Evolutionary conservation across 1,140 invertebrate species (phyloP).

Genomic region (Psix sp.): DNA sequence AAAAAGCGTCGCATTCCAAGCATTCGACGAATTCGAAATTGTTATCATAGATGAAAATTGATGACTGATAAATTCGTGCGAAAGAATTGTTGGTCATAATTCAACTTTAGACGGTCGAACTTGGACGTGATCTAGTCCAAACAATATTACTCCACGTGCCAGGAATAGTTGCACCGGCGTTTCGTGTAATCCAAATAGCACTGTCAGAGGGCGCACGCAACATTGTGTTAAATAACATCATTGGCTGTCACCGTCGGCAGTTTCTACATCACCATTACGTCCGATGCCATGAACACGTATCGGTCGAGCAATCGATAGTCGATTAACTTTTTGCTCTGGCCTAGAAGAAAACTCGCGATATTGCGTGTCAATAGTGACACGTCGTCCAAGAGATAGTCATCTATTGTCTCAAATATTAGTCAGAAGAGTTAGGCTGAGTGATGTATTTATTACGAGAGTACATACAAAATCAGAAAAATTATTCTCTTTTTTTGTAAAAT

Average conservation of each 20-base stretch:
- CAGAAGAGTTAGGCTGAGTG: too few relatives aligned
- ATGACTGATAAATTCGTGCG: conserved; percentile 26
- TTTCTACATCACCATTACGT: conserved; percentile 25
- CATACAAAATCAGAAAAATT: too few relatives aligned
- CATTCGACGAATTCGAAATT: conserved; percentile 8
- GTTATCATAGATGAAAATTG: conserved; percentile 26
- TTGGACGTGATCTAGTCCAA: conserved; percentile 60
- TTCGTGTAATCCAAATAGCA: conserved; percentile 61
- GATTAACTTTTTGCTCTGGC: conserved; percentile 32
- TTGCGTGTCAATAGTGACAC: not conserved
- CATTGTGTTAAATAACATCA: conserved; percentile 25
- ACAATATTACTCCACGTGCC: conserved; percentile 63
- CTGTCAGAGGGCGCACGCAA: conserved; percentile 38
- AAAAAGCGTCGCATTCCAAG: too few relatives aligned
- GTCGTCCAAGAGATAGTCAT: conserved; percentile 10
- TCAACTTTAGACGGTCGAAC: conserved; percentile 10
- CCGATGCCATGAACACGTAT: not conserved
- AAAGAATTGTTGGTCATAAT: conserved; percentile 40
- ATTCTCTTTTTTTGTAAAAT: too few relatives aligned
- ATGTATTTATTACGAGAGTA: too few relatives aligned
- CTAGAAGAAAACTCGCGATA: conserved; percentile 3
- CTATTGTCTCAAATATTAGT: conserved; percentile 2
- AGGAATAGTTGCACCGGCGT: conserved; percentile 59
- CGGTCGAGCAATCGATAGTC: conserved; percentile 17
- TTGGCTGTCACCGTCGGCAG: conserved; percentile 27